phyloP scores from a whole-genome alignment of 2,888 invertebrate species.

The Tetranychus piercei region DNA sequence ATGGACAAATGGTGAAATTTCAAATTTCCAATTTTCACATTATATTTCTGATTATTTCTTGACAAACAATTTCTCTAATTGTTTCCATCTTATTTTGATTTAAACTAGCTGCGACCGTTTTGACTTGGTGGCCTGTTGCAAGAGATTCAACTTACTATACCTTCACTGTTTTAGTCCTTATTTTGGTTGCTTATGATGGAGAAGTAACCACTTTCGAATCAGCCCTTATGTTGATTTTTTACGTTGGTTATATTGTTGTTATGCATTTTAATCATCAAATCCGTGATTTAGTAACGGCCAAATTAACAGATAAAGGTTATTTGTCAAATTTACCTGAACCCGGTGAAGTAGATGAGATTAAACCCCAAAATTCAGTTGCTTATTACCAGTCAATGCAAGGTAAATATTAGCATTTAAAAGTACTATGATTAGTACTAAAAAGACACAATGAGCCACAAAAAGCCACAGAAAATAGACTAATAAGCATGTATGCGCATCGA shows the following conservation, averaged over 20 bases:
- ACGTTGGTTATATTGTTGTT: conserved; percentile 31
- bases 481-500: too few species aligned
- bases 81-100: background rate
- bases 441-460: background rate
- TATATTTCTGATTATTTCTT: too few species aligned
- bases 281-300: conserved; percentile 16
- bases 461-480: too few species aligned
- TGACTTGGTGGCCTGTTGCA: conserved; percentile 32
- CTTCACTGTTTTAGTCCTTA: conserved; percentile 29
- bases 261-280: conserved; percentile 28
- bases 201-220: conserved; percentile 33
- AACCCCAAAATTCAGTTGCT: conserved; percentile 13
- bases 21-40: too few species aligned
- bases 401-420: background rate
- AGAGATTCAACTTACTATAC: conserved; percentile 30
- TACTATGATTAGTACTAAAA: background rate
- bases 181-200: conserved; percentile 30
- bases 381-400: conserved; percentile 21
- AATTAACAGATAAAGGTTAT: conserved; percentile 8
- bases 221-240: conserved; percentile 31
- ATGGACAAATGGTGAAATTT: too few species aligned
- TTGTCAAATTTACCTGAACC: background rate
- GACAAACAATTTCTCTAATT: background rate
- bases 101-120: conserved; percentile 23
- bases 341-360: conserved; percentile 16